Base-by-base conservation (phyloP, 2,113 vertebrate genomes). In the Prionailurus viverrinus region DNA sequence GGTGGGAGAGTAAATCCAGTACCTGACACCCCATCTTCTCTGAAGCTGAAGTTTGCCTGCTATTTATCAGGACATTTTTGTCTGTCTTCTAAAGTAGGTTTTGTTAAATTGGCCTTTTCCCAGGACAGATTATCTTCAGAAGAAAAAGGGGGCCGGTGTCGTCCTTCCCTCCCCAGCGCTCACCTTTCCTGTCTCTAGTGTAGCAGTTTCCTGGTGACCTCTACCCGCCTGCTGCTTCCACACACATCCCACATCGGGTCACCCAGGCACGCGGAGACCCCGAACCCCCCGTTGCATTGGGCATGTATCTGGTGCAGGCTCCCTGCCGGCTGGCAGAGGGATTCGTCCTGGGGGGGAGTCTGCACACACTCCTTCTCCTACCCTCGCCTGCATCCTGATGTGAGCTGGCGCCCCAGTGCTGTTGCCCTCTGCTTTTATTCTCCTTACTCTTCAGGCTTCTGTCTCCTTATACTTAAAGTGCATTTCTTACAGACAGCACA, bases 231-330 rank as follows among this genome's bases (percentile, higher is more conserved):
- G 33, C 71, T 33, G 36, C 45, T 25, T 25, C 33, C 41, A 5
- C 4, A 9, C 23, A 31, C 16, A 11, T 14, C 7, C 55, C 31
- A 4, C 10, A 8, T 27, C n/a, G 0, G 14, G 27, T 12, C 9
- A 3, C 2, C 3, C 27, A 19, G 58, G n/a, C 1, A 2, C 8
- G 25, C 14, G 4, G 71, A 21, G n/a, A 27, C 31, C 51, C 91
- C 0, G 69, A 5, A 29, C 21, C 55, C 55, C 4, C 25, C 18
- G 58, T 25, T 19, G 25, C 27, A 0, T 33, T 21, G 5, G 36
- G 69, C 36, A 0, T 4, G 1, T 33, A 5, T 45, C 61, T 19
- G 71, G n/a, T n/a, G 31, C 4, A 0, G 11, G n/a, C 39, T n/a
- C 55, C 53, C 71, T 4, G 69, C 55, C 41, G 0, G 68, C 81